Conservation (phyloP, 1,140 invertebrate genomes). For the Uloborus diversus region DNA sequence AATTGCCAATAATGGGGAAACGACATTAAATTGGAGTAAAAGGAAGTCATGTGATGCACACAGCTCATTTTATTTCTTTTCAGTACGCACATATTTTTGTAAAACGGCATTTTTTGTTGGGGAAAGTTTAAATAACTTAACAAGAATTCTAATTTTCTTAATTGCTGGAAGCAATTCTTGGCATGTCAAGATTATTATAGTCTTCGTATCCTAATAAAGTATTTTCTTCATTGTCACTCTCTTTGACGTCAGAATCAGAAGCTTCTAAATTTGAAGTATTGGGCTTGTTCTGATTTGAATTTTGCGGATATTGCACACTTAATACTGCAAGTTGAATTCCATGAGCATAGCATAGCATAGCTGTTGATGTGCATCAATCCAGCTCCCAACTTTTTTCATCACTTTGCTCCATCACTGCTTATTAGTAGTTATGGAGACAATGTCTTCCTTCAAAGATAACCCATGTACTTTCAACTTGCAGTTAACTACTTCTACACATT, state of each 20-base stretch:
- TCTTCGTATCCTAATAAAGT: background rate
- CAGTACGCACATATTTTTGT: conserved; percentile 8
- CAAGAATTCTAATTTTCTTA: background rate
- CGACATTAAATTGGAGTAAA: too few relatives aligned
- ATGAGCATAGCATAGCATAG: conserved; percentile 2
- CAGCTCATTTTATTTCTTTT: too few relatives aligned
- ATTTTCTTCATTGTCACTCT: too few relatives aligned
- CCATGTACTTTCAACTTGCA: background rate
- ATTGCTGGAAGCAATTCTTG: background rate
- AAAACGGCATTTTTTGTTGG: conserved; percentile 1
- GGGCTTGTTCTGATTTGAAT: background rate
- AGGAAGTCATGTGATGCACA: too few relatives aligned
- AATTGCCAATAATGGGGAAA: too few relatives aligned
- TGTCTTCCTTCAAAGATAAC: background rate
- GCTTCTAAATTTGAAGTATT: background rate
- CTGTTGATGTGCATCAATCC: background rate
- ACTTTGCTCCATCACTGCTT: background rate
- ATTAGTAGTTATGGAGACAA: background rate
- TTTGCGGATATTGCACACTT: background rate
- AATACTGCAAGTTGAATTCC: background rate
- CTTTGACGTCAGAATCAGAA: too few relatives aligned
- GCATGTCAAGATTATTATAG: background rate
- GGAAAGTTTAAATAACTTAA: conserved; percentile 3
- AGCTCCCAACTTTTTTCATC: background rate
- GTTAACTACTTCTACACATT: conserved; percentile 11